Conservation (phyloP, 2,113 vertebrate genomes). For the Mionectes macconnelli region DNA sequence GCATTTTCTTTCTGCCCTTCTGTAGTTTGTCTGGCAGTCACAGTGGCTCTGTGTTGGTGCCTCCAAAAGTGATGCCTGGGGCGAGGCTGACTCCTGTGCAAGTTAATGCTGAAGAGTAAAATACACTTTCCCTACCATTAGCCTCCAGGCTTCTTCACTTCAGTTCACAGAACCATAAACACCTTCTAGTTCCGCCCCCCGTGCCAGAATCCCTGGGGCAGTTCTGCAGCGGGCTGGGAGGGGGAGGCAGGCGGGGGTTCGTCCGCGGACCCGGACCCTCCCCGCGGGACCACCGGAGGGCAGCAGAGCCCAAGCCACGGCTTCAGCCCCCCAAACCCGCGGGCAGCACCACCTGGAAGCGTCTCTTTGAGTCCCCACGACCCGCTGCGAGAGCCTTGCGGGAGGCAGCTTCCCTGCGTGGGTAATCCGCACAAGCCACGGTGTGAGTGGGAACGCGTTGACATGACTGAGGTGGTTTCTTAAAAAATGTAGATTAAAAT, state of each 20-base stretch:
- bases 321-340: rapidly evolving
- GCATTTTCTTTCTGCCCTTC: neutral
- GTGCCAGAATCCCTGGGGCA: neutral
- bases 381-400: rapidly evolving
- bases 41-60: rapidly evolving
- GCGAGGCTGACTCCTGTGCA: rapidly evolving
- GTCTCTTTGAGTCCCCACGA: neutral
- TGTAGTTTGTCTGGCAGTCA: rapidly evolving
- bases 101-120: neutral
- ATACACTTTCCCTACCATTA: rapidly evolving
- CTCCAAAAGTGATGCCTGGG: neutral
- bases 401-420: too few species aligned
- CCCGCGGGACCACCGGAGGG: conserved; percentile 56
- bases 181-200: rapidly evolving
- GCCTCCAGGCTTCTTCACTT: neutral
- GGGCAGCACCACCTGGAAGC: neutral
- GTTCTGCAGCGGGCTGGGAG: neutral
- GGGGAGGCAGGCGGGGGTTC: too few species aligned
- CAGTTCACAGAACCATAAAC: rapidly evolving
- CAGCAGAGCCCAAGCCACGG: conserved; percentile 55
- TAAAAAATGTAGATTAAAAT: neutral
- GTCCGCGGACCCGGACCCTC: neutral
- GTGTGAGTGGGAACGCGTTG: rapidly evolving
- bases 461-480: rapidly evolving
- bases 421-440: neutral